Base-by-base conservation (phyloP, 2,888 invertebrate genomes). In the Polymixis flavicincta region DNA sequence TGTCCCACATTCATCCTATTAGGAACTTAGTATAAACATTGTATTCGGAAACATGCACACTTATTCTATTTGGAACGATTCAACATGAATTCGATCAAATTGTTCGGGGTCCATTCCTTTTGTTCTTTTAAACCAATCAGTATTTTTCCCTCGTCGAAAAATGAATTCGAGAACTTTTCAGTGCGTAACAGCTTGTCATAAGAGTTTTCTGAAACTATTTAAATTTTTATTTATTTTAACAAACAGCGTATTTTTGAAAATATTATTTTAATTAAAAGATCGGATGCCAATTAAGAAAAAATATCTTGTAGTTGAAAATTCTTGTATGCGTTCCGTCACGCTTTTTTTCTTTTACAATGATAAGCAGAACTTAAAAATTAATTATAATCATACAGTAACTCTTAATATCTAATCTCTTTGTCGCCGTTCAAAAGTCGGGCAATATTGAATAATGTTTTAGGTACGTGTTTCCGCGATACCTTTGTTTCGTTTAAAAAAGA, bases 41-140 rank as follows among this genome's bases (percentile, higher is more conserved):
- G 67, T 54, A 48, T 78, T 78, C 45, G 32, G 64, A 32, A 64
- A 59, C 54, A 63, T 54, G 28, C n/a, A 69, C 13, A 55, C n/a
- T 69, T 76, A 54, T 80, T 76, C 57, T 63, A 22, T 79, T 65
- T 6, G 14, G 6, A 70, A 63, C 32, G 22, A 63, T 71, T 76
- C 61, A 52, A 67, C 32, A 19, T 54, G 37, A 67, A 67, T 80
- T 59, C 32, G 37, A 59, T 57, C 45, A 48, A 70, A 76, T 64
- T 32, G 48, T 71, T 70, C 22, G 17, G 37, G 55, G 25, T 42
- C 8, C 37, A 28, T 59, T 63, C 11, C 7, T 60, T 69, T 74
- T 64, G 14, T 77, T 3, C n/a, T 4, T 48, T 32, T n/a, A 57
- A 57, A 17, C 25, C 54, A 6, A 66, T 74, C 22, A 25, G 42